A percentile compares a stretch with the other conserved stretches of the same genome.
phyloP scores from a whole-genome alignment of 2,113 vertebrate species.

The Ornithorhynchus anatinus region DNA sequence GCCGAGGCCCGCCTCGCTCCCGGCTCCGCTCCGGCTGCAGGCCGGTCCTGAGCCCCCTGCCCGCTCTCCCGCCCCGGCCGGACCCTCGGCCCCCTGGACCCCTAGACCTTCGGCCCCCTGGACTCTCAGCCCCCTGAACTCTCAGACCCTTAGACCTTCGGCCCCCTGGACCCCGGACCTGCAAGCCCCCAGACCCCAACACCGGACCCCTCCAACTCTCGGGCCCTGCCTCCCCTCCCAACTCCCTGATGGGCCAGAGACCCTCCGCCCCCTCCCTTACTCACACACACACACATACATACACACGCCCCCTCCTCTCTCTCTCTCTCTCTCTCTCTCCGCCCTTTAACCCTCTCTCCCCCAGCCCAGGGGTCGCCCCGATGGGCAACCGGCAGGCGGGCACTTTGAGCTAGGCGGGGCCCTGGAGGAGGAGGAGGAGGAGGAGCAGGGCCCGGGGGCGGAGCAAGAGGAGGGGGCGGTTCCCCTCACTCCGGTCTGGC shows the following conservation, averaged over 20 bases:
- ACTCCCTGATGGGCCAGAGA: conserved; percentile 9
- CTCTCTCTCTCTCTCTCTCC: conserved; percentile 8
- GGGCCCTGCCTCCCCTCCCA: conserved; percentile 38
- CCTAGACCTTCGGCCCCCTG: too few relatives aligned
- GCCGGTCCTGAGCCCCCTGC: conserved; percentile 54
- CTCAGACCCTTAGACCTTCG: too few relatives aligned
- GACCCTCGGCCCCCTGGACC: neutral
- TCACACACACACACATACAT: conserved; percentile 26
- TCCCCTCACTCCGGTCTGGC: too few relatives aligned
- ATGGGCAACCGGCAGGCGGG: too few relatives aligned
- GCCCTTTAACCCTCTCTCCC: neutral
- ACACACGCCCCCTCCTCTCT: neutral
- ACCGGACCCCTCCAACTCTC: neutral
- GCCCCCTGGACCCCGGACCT: neutral
- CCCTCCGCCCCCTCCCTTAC: conserved; percentile 53
- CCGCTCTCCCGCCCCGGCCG: conserved; percentile 56
- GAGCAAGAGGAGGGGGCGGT: too few relatives aligned
- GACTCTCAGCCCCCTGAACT: too few relatives aligned
- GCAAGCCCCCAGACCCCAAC: too few relatives aligned
- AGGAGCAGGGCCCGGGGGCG: too few relatives aligned
- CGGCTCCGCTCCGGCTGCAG: conserved; percentile 55
- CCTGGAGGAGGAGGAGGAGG: too few relatives aligned
- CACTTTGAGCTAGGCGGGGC: too few relatives aligned
- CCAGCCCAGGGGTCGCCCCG: neutral
- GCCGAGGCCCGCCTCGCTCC: neutral